Percentiles rank a stretch among this genome's conserved stretches.
Evolutionary conservation across 2,888 invertebrate species (phyloP).

Genomic region (Atherix ibis): DNA sequence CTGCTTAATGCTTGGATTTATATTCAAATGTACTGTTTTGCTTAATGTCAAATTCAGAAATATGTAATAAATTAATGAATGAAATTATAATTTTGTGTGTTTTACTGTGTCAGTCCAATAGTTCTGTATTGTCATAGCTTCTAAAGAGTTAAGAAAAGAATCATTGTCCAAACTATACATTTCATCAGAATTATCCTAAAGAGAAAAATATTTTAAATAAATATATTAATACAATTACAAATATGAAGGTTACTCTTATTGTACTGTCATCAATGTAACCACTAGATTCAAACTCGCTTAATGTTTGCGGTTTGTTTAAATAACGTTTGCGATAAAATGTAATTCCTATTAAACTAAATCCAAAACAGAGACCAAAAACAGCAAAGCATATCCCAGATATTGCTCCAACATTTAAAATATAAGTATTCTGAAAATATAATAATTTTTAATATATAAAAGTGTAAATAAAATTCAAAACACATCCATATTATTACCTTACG

Average conservation of each 20-base stretch:
- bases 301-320: conserved; percentile 67
- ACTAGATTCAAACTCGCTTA: conserved; percentile 74
- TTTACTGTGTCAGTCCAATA: conserved; percentile 87
- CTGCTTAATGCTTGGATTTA: no score
- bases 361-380: conserved; percentile 44
- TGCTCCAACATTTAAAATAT: conserved; percentile 39
- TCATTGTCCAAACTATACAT: conserved; percentile 91
- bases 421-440: conserved; percentile 18
- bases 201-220: conserved; percentile 14
- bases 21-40: no score
- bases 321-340: conserved; percentile 54
- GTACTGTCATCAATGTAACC: conserved; percentile 78
- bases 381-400: conserved; percentile 56
- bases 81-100: conserved; percentile 76
- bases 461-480: neutral
- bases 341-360: conserved; percentile 49
- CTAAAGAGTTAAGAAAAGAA: conserved; percentile 80
- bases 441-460: conserved; percentile 1
- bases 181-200: conserved; percentile 79
- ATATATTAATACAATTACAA: no score
- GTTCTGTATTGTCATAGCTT: conserved; percentile 88
- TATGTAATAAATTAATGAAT: no score
- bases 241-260: no score
- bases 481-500: no score
- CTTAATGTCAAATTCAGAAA: no score